Base-by-base conservation (phyloP, 2,797 vertebrate genomes). In the Arnoldichthys spilopterus region DNA sequence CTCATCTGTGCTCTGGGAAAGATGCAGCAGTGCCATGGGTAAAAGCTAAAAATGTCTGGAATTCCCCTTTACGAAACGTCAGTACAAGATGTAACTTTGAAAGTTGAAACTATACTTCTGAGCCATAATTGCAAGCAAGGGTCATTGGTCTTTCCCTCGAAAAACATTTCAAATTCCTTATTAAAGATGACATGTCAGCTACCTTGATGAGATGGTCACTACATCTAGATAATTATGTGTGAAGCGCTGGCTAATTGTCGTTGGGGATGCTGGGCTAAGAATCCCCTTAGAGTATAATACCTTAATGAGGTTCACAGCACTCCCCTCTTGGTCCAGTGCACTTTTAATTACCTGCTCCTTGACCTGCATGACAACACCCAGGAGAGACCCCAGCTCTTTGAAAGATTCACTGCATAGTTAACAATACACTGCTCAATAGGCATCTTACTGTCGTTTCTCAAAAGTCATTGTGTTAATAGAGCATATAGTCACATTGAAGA, bases 281-380 rank as follows among this genome's bases (percentile, higher is more conserved):
- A 67, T 47, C 62, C 76, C 76, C 79, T 66, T 34, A 0, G 81
- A 70, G 79, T 59, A 80, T 86, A 82, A 87, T 87, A 86, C 85
- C 84, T 88, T 91, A 90, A 91, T 90, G 85, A 88, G 86, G 85
- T 88, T 84, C 69, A 82, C 76, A 87, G 84, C 83, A 78, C 76
- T 74, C 74, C 80, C 54, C 81, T 79, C 77, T 87, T 83, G 89
- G 85, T 89, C 83, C 81, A 84, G 86, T 89, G 87, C 86, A 85
- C 89, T 89, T 90, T 90, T 90, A 92, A 92, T 91, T 89, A 90
- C 85, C 85, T 78, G 87, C 88, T 86, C 86, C 58, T 85, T 86
- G 86, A 81, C 85, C 85, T 85, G 72, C 49, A 73, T 78, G 62
- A 71, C 61, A 78, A 75, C 18, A 78, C 75, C 32, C 75, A 45